These are phyloP conservation scores for Mythimna ferrago DNA, from an alignment of 2,888 invertebrate genomes.

Conservation along the genomic window DNA sequence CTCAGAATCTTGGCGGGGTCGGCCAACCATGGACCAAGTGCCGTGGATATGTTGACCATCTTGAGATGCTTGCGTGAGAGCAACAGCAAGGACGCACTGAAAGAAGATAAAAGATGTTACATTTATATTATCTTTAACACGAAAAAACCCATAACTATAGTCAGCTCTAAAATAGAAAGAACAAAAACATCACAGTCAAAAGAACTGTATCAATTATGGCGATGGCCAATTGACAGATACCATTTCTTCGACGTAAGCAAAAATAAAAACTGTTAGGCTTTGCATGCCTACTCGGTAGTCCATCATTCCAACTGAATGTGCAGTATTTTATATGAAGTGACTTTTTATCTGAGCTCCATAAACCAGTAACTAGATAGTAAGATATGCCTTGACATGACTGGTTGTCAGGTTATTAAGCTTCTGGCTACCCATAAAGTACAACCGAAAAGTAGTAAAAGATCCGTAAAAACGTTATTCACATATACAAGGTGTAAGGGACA, in stretches of 20 bases:
- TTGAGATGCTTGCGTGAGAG: background rate
- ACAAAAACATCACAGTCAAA: background rate
- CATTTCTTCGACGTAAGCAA: background rate
- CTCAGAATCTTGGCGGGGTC: background rate
- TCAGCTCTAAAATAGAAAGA: background rate
- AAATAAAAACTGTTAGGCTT: background rate
- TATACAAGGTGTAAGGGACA: too few species aligned
- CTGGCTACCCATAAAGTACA: background rate
- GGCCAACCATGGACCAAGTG: background rate
- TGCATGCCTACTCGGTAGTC: too few species aligned
- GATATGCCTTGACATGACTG: too few species aligned
- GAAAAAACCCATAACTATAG: background rate
- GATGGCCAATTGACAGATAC: background rate
- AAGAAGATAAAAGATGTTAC: constrained; percentile 1
- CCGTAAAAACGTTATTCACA: background rate
- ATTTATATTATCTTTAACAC: background rate
- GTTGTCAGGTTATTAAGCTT: background rate
- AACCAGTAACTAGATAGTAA: too few species aligned
- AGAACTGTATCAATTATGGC: background rate
- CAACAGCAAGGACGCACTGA: constrained; percentile 33
- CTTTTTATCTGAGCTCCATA: too few species aligned
- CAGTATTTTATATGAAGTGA: too few species aligned
- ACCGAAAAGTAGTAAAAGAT: background rate
- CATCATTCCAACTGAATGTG: background rate
- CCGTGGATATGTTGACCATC: background rate